phyloP scores from a whole-genome alignment of 37 sponge, comb jelly and placozoan genomes.

The Diacarnus erythraeanus region DNA sequence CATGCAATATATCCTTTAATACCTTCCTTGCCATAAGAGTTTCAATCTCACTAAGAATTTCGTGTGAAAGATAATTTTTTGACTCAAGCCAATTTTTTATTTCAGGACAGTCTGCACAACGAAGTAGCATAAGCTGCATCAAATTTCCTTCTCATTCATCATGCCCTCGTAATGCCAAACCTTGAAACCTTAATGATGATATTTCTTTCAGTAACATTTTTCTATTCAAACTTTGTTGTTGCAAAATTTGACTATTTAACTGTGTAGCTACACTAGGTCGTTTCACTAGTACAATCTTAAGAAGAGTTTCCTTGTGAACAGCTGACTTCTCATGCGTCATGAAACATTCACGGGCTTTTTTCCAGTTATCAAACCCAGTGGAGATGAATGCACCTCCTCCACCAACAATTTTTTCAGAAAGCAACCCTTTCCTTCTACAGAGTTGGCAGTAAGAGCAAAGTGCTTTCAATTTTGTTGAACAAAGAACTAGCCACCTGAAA shows the following conservation, averaged over 20 bases:
- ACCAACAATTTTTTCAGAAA: neutral
- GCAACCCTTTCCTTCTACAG: neutral
- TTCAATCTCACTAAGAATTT: constrained; percentile 43
- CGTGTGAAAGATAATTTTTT: constrained; percentile 38
- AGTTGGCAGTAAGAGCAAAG: neutral
- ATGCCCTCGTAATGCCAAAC: constrained; percentile 48
- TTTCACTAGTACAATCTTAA: neutral
- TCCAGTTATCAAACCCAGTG: neutral
- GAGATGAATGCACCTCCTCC: neutral
- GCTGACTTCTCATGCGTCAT: neutral
- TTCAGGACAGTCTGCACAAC: constrained; percentile 18
- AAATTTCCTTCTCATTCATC: constrained; percentile 55
- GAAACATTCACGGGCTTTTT: neutral
- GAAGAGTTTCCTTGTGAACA: neutral
- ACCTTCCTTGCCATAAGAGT: constrained; percentile 46
- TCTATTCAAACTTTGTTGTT: neutral
- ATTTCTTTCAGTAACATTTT: constrained; percentile 43
- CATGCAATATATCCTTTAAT: constrained; percentile 17
- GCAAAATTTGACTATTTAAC: neutral
- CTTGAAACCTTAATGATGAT: constrained; percentile 59
- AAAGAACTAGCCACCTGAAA: neutral
- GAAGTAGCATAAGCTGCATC: constrained; percentile 32
- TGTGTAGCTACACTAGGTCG: neutral
- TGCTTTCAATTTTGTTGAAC: neutral
- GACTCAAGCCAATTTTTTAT: constrained; percentile 29